Conservation (phyloP, 2,797 vertebrate species). For the Tragelaphus oryx region DNA sequence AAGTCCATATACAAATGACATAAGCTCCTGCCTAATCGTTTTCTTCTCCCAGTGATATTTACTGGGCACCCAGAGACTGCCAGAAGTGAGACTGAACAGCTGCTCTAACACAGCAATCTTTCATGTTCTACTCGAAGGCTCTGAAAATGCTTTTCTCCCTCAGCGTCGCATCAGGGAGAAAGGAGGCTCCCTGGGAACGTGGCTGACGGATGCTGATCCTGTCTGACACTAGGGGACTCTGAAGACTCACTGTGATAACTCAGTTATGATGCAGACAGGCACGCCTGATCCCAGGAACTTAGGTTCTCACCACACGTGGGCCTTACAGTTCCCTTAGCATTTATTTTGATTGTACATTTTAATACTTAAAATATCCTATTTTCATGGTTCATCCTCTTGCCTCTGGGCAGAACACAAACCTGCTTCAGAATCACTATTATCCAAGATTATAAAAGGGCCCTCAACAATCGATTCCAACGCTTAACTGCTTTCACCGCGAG, state of each 20-base stretch:
- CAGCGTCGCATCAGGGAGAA: background rate
- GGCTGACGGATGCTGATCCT: background rate
- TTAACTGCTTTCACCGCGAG: background rate
- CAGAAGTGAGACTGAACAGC: background rate
- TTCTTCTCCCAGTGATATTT: background rate
- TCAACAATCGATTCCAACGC: background rate
- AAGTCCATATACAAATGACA: constrained; percentile 46
- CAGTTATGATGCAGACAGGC: background rate
- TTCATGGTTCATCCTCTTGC: background rate
- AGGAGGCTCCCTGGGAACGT: background rate
- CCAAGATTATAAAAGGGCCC: background rate
- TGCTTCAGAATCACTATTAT: constrained; percentile 7
- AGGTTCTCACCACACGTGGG: background rate
- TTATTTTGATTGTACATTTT: background rate
- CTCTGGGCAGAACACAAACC: background rate
- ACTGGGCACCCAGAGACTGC: background rate
- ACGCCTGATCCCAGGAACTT: background rate
- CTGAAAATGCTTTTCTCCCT: background rate
- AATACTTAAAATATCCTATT: background rate
- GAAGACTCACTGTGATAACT: background rate
- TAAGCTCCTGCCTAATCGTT: background rate
- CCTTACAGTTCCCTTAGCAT: background rate
- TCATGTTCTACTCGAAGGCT: background rate
- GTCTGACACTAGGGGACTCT: background rate
- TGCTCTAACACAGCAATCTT: background rate